phyloP scores from a whole-genome alignment of 1,140 invertebrate genomes.

The Aphidius ervi region DNA sequence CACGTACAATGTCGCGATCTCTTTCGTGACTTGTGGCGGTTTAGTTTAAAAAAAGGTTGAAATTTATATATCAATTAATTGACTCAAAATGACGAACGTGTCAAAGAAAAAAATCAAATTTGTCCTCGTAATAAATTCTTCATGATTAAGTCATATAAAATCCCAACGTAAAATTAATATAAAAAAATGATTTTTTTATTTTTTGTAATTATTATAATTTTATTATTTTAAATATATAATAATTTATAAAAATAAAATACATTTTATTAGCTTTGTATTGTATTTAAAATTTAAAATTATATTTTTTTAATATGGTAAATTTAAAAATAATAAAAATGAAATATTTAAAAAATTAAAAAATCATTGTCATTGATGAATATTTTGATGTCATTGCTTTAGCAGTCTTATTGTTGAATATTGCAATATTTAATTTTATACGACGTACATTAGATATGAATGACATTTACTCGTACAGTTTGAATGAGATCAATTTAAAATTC shows the following conservation, averaged over 20 bases:
- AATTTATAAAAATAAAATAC: too few species aligned
- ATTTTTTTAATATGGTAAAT: too few species aligned
- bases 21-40: constrained; percentile 8
- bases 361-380: neutral
- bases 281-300: too few species aligned
- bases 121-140: neutral
- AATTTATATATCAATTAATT: constrained; percentile 12
- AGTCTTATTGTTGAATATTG: constrained; percentile 34
- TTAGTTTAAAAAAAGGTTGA: constrained; percentile 7
- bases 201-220: too few species aligned
- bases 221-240: too few species aligned
- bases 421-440: constrained; percentile 54
- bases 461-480: constrained; percentile 53
- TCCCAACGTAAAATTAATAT: neutral
- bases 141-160: constrained; percentile 4
- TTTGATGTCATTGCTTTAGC: neutral
- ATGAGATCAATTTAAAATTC: constrained; percentile 56
- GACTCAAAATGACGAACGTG: constrained; percentile 5
- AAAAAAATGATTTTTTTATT: neutral
- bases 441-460: constrained; percentile 56
- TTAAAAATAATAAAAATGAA: neutral
- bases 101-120: constrained; percentile 7
- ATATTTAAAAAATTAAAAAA: neutral
- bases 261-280: too few species aligned
- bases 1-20: constrained; percentile 8